Evolutionary conservation across 2,797 vertebrate species (phyloP).

Genomic region (Bradypodion ventrale): DNA sequence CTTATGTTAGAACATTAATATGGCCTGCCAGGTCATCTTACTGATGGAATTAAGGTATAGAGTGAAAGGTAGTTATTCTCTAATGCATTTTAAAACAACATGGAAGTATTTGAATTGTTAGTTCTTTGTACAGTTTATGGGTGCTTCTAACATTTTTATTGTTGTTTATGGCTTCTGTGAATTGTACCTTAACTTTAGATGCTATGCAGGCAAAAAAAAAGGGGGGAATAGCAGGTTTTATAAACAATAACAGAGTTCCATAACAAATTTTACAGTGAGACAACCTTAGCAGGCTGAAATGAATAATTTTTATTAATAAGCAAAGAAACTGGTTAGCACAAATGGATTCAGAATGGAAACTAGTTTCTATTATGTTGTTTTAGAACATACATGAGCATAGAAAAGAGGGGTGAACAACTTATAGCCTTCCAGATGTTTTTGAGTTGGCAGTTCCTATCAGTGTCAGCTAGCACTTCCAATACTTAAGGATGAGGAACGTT

Average conservation of each 20-base stretch:
- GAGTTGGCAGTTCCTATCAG: background rate
- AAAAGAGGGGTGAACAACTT: background rate
- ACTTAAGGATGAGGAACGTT: background rate
- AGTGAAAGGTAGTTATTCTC: background rate
- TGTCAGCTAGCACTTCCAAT: background rate
- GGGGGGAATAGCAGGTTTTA: constrained; percentile 3
- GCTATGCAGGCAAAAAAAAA: background rate
- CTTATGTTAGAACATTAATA: background rate
- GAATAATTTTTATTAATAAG: background rate
- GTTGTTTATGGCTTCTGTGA: background rate
- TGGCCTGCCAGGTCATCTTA: background rate
- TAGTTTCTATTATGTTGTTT: background rate
- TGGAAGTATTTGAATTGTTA: background rate
- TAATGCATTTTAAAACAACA: background rate
- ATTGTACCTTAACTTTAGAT: background rate
- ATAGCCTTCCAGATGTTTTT: background rate
- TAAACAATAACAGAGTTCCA: background rate
- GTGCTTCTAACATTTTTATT: background rate
- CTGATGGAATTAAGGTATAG: background rate
- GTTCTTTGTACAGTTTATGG: background rate
- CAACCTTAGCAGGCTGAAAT: background rate
- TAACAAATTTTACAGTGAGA: background rate
- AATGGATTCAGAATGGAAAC: background rate
- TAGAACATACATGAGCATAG: background rate
- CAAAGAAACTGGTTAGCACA: background rate